Base-by-base conservation (phyloP, 2,888 invertebrate species). In the Hedychridium roseum region DNA sequence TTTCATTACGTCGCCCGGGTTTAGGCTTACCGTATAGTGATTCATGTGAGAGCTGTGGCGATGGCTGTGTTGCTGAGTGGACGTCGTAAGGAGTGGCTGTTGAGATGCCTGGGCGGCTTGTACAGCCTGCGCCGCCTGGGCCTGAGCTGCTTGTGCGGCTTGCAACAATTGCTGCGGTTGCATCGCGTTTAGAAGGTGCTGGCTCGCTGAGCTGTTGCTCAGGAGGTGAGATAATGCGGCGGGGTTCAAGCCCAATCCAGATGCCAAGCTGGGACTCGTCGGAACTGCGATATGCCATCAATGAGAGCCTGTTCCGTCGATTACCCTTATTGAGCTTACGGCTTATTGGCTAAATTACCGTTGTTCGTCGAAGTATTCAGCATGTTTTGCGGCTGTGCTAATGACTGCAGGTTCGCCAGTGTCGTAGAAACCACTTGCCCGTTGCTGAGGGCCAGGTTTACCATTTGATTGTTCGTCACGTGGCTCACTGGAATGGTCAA, bases 401-500 rank as follows among this genome's bases (percentile, higher is more conserved):
- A 86, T 43, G 88, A 88, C 79, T 89, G 88, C 49, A 90, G 84
- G 77, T 90, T 91, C 60, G 90, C 90, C 51, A 92, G 80, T 5
- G 92, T 91, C 17, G 92, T 92, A 21, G 91, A 90, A 15, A 92
- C 88, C 31, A 92, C 89, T 81, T 92, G 92, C 20, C 92, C 92
- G 78, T 91, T 92, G 79, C 89, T 90, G 57, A 92, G 83, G 3
- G 91, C 90, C 69, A 92, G 80, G 76, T 92, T 90, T 18, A 90
- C 89, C 86, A 90, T 89, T 73, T 85, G 85, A 72, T 85, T 84
- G 64, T 82, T 82, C 81, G 91, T 91, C 60, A 92, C 90, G 81
- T 92, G 91, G 81, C 90, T 92, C 51, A 96, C 92, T 43, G 96
- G 96, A 76, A 97, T 96, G 61, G 96, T 95, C 68, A 97, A 84